Base-by-base conservation (phyloP, 2,113 vertebrate genomes). In the Phalacrocorax aristotelis region DNA sequence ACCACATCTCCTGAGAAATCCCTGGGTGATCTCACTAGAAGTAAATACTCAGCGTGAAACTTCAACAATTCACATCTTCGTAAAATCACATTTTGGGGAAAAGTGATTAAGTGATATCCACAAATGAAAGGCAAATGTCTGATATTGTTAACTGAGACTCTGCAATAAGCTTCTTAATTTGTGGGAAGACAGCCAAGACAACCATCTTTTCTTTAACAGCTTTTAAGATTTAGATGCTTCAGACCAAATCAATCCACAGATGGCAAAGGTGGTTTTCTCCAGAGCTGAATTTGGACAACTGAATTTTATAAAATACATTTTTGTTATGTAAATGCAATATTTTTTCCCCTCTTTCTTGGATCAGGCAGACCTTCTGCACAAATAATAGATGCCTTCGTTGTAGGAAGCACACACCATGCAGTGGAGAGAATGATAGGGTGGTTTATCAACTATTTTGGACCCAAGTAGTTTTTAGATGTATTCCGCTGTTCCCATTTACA, bases 401-500 rank as follows among this genome's bases (percentile, higher is more conserved):
- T 5, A 48, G 57, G 62, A 90, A 83, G 34, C n/a, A 79, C 26
- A 61, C 17, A 65, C 20, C 7, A 75, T 52, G 26, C 29, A 83
- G 17, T 23, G 71, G n/a, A 72, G 29, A 2, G 11, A 95, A 96
- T 79, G 72, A 36, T 3, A 83, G 34, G 21, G 44, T 82, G 27
- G 5, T 84, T 96, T 82, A 87, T 72, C 54, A 92, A 77, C 82
- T 88, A 76, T 69, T 94, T 93, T 90, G 11, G 46, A 80, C 60
- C 49, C 38, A 55, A 77, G 49, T 65, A n/a, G 3, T 46, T 94
- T 89, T 86, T 55, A 74, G 48, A 64, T 89, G 19, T 75, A 42
- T 86, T 89, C 11, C n/a, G 94, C 94, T 68, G 4, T 89, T 93
- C 16, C 27, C 40, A 82, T 83, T 77, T 91, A 66, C 51, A 54